Conservation (phyloP, 2,797 vertebrate species). For the Linurgus olivaceus region DNA sequence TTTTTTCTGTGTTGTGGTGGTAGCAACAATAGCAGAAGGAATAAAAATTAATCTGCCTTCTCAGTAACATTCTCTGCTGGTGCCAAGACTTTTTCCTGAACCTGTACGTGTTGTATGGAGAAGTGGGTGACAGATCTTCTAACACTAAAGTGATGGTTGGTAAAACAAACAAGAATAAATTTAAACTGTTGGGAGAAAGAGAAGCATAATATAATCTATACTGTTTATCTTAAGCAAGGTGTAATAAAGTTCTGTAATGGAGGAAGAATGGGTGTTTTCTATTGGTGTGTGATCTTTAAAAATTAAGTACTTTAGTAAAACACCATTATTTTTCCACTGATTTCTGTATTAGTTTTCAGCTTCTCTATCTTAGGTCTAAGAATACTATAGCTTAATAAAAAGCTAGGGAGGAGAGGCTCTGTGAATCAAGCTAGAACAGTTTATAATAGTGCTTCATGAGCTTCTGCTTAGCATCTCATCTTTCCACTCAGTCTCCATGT, state of each 20-base stretch:
- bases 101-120: rapidly evolving
- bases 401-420: background rate
- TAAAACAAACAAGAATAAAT: background rate
- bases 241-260: background rate
- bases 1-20: background rate
- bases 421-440: background rate
- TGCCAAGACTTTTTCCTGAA: background rate
- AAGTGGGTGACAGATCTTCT: background rate
- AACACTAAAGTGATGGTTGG: background rate
- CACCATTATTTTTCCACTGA: background rate
- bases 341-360: background rate
- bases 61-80: background rate
- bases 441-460: background rate
- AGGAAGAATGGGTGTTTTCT: background rate
- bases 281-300: background rate
- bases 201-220: background rate
- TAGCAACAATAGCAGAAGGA: background rate
- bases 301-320: background rate
- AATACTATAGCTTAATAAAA: background rate
- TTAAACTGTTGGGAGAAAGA: background rate
- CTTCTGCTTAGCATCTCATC: background rate
- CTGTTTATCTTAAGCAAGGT: background rate
- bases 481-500: background rate
- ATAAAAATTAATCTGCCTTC: background rate
- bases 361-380: background rate